Percentiles rank a stretch among this genome's conserved stretches.
phyloP scores from a whole-genome alignment of 2,113 vertebrate species.

The Channa argus region DNA sequence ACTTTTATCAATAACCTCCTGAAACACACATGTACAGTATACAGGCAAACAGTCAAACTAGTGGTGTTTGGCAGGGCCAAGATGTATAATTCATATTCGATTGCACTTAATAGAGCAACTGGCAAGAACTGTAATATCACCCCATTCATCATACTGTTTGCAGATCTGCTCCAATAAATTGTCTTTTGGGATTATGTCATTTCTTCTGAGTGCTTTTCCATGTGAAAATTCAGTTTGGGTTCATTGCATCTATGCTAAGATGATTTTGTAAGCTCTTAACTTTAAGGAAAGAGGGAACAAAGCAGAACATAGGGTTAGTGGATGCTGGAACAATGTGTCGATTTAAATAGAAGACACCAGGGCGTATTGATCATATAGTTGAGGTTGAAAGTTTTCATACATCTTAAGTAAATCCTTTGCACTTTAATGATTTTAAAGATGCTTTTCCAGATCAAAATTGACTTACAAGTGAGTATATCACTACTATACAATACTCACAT shows the following conservation, averaged over 20 bases:
- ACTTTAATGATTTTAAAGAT: too few species aligned
- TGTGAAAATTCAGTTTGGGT: conserved; percentile 11
- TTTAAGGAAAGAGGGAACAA: not conserved
- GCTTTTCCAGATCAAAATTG: too few species aligned
- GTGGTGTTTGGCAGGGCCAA: conserved; percentile 12
- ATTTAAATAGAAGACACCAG: conserved; percentile 10
- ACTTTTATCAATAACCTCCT: conserved; percentile 43
- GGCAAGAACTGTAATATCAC: conserved; percentile 5
- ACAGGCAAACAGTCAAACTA: conserved; percentile 29
- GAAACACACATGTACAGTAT: conserved; percentile 30
- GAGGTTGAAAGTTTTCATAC: too few species aligned
- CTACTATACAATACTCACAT: too few species aligned
- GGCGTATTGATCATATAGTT: conserved; percentile 8
- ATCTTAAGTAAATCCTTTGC: too few species aligned
- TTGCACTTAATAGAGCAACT: conserved; percentile 27
- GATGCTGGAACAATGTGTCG: conserved; percentile 37
- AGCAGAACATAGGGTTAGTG: not conserved
- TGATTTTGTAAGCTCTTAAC: conserved; percentile 30
- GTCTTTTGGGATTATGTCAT: conserved; percentile 42
- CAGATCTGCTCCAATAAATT: conserved; percentile 38
- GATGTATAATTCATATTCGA: conserved; percentile 33
- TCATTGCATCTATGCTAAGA: conserved; percentile 20
- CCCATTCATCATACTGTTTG: conserved; percentile 36
- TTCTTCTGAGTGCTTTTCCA: conserved; percentile 56
- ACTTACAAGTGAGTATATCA: too few species aligned